Percentiles rank a stretch among this genome's conserved stretches.
phyloP scores from a whole-genome alignment of 1,140 invertebrate species.

The Polypedilum pembai region DNA sequence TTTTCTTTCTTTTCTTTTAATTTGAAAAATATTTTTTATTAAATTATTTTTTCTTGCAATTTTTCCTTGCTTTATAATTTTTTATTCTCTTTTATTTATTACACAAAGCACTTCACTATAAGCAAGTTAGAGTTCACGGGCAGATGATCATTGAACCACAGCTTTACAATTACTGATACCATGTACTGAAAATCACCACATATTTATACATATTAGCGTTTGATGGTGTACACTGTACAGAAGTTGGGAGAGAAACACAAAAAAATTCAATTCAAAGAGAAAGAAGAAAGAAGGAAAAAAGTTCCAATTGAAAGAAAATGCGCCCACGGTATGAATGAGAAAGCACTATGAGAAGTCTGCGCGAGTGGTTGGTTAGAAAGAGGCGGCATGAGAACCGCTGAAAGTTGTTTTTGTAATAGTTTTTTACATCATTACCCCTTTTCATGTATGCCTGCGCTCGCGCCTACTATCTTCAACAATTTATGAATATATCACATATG shows the following conservation, averaged over 20 bases:
- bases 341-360: background rate
- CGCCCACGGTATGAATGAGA: slow-evolving; percentile 3
- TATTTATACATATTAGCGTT: slow-evolving; percentile 23
- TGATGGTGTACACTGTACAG: background rate
- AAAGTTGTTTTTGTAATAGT: background rate
- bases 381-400: background rate
- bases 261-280: background rate
- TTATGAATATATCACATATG: background rate
- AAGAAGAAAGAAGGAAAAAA: slow-evolving; percentile 10
- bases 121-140: slow-evolving; percentile 26
- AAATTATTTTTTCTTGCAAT: background rate
- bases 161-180: slow-evolving; percentile 29
- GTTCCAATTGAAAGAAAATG: slow-evolving; percentile 27
- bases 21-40: background rate
- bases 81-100: background rate
- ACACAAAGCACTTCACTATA: background rate
- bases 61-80: background rate
- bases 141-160: slow-evolving; percentile 29
- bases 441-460: background rate
- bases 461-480: too few species aligned
- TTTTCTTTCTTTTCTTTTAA: slow-evolving; percentile 6
- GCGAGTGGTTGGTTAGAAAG: background rate
- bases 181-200: background rate
- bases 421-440: background rate
- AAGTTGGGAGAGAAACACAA: slow-evolving; percentile 11